Percentiles rank a stretch among this genome's conserved stretches.
These are phyloP conservation scores for Pelochelys cantorii DNA, from an alignment of 2,797 vertebrate species.

Conservation along the genomic window DNA sequence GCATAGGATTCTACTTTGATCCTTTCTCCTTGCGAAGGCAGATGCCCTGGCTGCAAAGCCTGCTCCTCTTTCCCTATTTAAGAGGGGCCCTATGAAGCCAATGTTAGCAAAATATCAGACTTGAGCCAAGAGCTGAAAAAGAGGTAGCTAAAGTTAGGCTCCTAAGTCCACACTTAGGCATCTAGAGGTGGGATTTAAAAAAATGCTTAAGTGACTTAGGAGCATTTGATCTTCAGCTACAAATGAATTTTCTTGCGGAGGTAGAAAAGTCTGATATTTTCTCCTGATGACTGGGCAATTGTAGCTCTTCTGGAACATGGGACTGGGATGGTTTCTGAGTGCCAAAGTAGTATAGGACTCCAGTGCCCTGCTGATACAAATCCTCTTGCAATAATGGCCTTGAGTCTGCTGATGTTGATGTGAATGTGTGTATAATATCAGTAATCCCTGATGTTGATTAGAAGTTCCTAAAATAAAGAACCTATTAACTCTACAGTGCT, in stretches of 20 bases:
- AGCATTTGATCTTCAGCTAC: not conserved
- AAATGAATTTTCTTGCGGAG: not conserved
- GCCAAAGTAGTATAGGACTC: not conserved
- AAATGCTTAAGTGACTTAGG: not conserved
- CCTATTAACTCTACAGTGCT: rapidly evolving
- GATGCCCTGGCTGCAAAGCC: not conserved
- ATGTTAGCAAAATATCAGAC: not conserved
- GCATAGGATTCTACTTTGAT: not conserved
- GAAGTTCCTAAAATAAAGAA: not conserved
- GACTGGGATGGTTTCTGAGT: not conserved
- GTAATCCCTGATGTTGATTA: not conserved
- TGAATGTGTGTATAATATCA: not conserved
- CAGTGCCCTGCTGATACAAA: not conserved
- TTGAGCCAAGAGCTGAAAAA: not conserved
- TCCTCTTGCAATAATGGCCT: not conserved
- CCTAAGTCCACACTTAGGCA: not conserved
- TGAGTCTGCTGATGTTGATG: not conserved
- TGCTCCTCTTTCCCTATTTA: not conserved
- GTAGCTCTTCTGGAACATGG: not conserved
- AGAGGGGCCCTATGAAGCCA: not conserved
- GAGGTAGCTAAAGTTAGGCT: not conserved
- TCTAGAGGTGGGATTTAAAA: not conserved
- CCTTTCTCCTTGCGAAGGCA: not conserved
- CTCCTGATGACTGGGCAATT: not conserved
- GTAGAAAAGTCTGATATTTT: not conserved